Conservation (phyloP, 2,113 vertebrate species). For the Hirundichthys speculiger region DNA sequence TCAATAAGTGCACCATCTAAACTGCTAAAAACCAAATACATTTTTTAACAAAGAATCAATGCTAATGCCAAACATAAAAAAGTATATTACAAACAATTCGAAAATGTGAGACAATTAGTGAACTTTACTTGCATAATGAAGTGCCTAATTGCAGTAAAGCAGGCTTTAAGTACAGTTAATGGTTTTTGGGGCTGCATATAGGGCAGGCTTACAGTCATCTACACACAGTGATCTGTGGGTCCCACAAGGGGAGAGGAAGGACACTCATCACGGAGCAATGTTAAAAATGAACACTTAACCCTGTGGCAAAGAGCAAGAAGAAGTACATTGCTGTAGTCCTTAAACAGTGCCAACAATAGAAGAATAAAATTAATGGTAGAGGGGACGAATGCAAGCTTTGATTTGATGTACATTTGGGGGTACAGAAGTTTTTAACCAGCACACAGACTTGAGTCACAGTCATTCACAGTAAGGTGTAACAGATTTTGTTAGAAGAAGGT, state of each 20-base stretch:
- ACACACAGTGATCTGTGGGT: conserved; percentile 34
- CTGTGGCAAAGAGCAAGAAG: conserved; percentile 28
- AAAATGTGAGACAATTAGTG: conserved; percentile 68
- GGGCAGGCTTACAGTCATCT: conserved; percentile 26
- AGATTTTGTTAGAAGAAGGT: too few relatives aligned
- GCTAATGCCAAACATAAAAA: conserved; percentile 53
- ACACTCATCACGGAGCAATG: conserved; percentile 15
- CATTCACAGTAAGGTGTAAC: too few relatives aligned
- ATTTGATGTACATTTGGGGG: conserved; percentile 72
- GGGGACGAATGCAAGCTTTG: conserved; percentile 49
- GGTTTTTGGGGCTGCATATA: conserved; percentile 39
- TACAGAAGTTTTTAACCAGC: too few relatives aligned
- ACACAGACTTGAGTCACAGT: too few relatives aligned
- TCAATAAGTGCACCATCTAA: conserved; percentile 30
- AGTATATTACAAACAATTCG: conserved; percentile 75
- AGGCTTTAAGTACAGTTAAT: conserved; percentile 69
- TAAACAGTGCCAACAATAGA: conserved; percentile 35
- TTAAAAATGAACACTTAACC: conserved; percentile 42
- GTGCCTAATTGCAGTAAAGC: conserved; percentile 67
- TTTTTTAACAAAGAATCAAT: conserved; percentile 21
- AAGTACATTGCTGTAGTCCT: conserved; percentile 14
- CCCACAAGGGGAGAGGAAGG: conserved; percentile 29
- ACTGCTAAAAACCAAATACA: conserved; percentile 25
- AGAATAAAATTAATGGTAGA: conserved; percentile 36
- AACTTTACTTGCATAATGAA: conserved; percentile 78